Evolutionary conservation across 2,797 vertebrate genomes (phyloP).

Genomic region (Thalassophryne amazonica): DNA sequence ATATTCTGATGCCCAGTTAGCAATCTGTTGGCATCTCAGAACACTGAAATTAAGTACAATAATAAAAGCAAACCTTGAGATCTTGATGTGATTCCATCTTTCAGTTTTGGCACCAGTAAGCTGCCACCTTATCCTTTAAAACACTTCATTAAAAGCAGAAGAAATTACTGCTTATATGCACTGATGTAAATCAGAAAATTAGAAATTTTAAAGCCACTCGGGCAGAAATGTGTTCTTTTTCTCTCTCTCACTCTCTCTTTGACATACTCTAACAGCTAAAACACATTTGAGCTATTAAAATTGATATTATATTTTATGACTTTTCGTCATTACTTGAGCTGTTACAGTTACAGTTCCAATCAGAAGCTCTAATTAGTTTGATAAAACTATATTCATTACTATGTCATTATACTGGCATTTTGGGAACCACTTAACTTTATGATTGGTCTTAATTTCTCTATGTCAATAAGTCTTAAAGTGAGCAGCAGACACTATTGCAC

Average conservation of each 20-base stretch:
- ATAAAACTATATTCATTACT: background rate
- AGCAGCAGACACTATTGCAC: too few relatives aligned
- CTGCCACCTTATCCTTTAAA: slow-evolving; percentile 30
- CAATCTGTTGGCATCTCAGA: slow-evolving; percentile 13
- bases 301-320: too few relatives aligned
- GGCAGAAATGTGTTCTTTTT: background rate
- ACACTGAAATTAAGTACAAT: slow-evolving; percentile 7
- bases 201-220: background rate
- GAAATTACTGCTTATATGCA: slow-evolving; percentile 3
- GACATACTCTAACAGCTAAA: background rate
- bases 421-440: too few relatives aligned
- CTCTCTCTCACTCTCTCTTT: background rate
- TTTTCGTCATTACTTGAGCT: background rate
- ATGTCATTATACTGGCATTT: too few relatives aligned
- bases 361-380: background rate
- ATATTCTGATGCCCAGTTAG: slow-evolving; percentile 26
- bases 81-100: slow-evolving; percentile 19
- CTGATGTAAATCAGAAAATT: background rate
- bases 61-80: slow-evolving; percentile 22
- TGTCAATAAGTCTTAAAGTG: too few relatives aligned
- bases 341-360: background rate
- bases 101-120: slow-evolving; percentile 29
- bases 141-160: slow-evolving; percentile 7
- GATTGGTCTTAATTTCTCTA: too few relatives aligned
- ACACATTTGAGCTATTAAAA: background rate